Base-by-base conservation (phyloP, 1,140 invertebrate genomes). In the Brachystomella parvula region DNA sequence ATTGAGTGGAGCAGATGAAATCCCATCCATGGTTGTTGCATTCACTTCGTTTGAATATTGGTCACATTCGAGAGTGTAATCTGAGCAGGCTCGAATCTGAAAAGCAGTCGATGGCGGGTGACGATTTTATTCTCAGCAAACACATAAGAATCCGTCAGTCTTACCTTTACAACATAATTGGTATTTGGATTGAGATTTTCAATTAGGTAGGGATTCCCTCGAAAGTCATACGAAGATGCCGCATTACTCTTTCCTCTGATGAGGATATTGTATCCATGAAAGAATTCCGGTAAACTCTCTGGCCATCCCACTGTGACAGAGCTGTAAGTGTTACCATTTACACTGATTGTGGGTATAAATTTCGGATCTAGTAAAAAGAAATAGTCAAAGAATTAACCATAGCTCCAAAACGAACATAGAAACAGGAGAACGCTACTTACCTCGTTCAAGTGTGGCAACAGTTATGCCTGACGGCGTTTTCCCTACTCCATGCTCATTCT, bases 231-330 rank as follows among this genome's bases (percentile, higher is more conserved):
- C 39, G 21, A 2, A 9, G 17, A 35, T 9, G 24, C 19, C 19
- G 2, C 3, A n/a, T 56, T 63, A 15, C 53, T 29, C 39, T n/a
- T 64, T 17, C 29, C 44, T 44, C 31, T 29, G 15, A 68, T 32
- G 3, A 63, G 69, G 0, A 73, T 49, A 39, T 69, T 74, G 63
- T 71, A 74, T 29, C 61, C 71, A 57, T 73, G 67, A 59, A 67
- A 73, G 26, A 68, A 71, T 0, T 72, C 66, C 21, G 65, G 31
- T 1, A 65, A 79, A 3, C 80, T 75, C 0, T 86, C 82, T 1
- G 88, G 87, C 87, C 89, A 90, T 0, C 85, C 85, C 63, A 92
- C 85, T 0, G 88, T 90, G 32, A 91, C 87, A 0, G 88, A 88
- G 28, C 84, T 85, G 1, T 85, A 82, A 0, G 88, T 89, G 64